phyloP scores from a whole-genome alignment of 2,888 invertebrate genomes.

The Drosophila siamana region DNA sequence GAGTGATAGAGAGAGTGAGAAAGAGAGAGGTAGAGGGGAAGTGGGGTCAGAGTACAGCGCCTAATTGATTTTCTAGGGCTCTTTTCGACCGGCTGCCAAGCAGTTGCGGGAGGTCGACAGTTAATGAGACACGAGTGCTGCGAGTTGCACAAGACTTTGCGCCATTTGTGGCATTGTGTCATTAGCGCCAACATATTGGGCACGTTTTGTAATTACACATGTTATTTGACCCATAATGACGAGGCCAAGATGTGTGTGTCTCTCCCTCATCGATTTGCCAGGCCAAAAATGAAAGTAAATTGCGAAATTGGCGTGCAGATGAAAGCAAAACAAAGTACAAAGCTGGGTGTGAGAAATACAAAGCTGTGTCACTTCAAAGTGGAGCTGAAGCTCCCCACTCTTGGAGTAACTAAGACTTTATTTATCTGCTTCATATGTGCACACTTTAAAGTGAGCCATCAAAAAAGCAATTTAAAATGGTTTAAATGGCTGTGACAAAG shows the following conservation, averaged over 20 bases:
- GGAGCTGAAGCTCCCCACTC: no score
- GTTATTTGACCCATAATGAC: conserved; percentile 49
- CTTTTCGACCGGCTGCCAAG: conserved; percentile 39
- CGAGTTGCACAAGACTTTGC: conserved; percentile 58
- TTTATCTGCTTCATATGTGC: conserved; percentile 3
- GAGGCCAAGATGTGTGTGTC: conserved; percentile 19
- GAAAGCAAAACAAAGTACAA: background rate
- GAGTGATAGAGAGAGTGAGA: no score
- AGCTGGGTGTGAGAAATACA: no score
- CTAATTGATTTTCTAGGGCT: conserved; percentile 72
- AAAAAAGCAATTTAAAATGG: conserved; percentile 25
- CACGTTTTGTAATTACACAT: conserved; percentile 53
- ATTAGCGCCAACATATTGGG: conserved; percentile 55
- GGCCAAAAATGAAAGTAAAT: conserved; percentile 59
- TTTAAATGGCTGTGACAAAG: conserved; percentile 48
- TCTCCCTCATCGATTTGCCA: conserved; percentile 8
- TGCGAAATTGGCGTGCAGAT: background rate
- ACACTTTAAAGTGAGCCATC: conserved; percentile 31
- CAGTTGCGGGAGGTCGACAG: conserved; percentile 53
- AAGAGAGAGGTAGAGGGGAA: background rate
- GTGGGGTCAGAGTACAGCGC: conserved; percentile 36
- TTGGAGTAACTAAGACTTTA: no score
- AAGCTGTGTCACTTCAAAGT: no score
- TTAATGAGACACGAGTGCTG: conserved; percentile 44
- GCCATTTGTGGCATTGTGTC: conserved; percentile 36